Conservation (phyloP, 2,888 invertebrate species). For the Leptinotarsa juncta region DNA sequence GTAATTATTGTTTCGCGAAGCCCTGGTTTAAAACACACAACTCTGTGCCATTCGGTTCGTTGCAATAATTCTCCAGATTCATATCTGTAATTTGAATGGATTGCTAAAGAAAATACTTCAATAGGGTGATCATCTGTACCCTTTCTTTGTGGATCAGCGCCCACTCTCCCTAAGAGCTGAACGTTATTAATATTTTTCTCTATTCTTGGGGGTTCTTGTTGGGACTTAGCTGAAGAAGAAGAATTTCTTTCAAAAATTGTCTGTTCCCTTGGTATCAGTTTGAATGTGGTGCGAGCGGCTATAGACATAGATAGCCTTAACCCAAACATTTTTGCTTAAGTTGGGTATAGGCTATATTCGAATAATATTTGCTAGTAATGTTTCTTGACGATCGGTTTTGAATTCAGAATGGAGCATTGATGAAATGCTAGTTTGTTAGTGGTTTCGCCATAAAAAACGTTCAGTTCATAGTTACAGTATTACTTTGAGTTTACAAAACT, state of each 20-base stretch:
- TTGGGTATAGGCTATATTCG: neutral
- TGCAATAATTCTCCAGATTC: conserved; percentile 84
- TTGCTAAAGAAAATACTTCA: conserved; percentile 89
- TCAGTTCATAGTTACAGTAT: no score
- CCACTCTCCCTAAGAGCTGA: conserved; percentile 86
- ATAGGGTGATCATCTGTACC: conserved; percentile 87
- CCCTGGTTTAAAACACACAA: conserved; percentile 87
- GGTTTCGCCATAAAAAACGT: no score
- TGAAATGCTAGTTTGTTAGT: no score
- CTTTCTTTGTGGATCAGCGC: conserved; percentile 88
- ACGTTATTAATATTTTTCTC: conserved; percentile 80
- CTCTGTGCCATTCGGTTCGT: conserved; percentile 76
- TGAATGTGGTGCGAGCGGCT: neutral
- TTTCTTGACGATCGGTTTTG: no score
- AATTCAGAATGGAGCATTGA: no score
- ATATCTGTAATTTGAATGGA: conserved; percentile 86
- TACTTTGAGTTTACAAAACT: no score
- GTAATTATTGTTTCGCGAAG: conserved; percentile 83
- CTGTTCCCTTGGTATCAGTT: neutral
- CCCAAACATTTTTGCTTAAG: no score
- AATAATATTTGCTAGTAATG: neutral
- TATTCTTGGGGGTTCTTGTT: conserved; percentile 59
- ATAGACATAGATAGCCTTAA: neutral
- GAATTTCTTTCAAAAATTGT: conserved; percentile 23
- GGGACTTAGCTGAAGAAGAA: conserved; percentile 45